A percentile compares a stretch with the other conserved stretches of the same genome.
These are phyloP conservation scores for Cordilura impudica DNA, from an alignment of 2,888 invertebrate species.

Conservation along the genomic window DNA sequence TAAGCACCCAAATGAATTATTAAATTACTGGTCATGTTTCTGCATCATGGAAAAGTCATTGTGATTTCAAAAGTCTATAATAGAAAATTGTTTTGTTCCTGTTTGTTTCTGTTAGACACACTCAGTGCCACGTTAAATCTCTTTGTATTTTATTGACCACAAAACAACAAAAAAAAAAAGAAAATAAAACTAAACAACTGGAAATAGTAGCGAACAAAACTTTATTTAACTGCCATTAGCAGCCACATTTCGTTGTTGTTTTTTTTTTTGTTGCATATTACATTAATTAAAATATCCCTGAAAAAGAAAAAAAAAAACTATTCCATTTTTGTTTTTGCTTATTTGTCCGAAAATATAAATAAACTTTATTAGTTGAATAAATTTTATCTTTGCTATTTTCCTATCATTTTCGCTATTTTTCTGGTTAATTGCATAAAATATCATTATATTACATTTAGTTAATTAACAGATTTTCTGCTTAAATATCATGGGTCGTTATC, in stretches of 20 bases:
- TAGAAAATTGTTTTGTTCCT: no score
- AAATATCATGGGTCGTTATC: constrained; percentile 18
- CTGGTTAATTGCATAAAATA: constrained; percentile 37
- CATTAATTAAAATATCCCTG: constrained; percentile 44
- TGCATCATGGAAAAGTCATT: no score
- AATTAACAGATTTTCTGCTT: constrained; percentile 51
- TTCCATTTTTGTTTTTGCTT: not conserved
- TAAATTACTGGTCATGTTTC: no score
- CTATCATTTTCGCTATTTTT: not conserved
- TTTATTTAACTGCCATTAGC: constrained; percentile 51
- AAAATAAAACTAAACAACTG: not conserved
- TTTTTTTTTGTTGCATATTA: not conserved
- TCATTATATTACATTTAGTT: constrained; percentile 41
- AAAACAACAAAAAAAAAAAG: constrained; percentile 28
- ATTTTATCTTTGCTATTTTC: constrained; percentile 34
- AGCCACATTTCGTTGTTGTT: no score
- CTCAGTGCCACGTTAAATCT: constrained; percentile 7
- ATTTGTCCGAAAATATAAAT: constrained; percentile 21
- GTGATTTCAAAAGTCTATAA: no score
- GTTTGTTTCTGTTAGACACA: not conserved
- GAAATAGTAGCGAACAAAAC: not conserved
- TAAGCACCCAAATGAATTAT: no score
- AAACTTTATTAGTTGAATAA: constrained; percentile 36
- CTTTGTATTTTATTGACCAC: constrained; percentile 37
- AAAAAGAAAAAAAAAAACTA: not conserved